Percentiles rank a stretch among this genome's conserved stretches.
Evolutionary conservation across 2,113 vertebrate genomes (phyloP).

Genomic region (Stigmatopora nigra): DNA sequence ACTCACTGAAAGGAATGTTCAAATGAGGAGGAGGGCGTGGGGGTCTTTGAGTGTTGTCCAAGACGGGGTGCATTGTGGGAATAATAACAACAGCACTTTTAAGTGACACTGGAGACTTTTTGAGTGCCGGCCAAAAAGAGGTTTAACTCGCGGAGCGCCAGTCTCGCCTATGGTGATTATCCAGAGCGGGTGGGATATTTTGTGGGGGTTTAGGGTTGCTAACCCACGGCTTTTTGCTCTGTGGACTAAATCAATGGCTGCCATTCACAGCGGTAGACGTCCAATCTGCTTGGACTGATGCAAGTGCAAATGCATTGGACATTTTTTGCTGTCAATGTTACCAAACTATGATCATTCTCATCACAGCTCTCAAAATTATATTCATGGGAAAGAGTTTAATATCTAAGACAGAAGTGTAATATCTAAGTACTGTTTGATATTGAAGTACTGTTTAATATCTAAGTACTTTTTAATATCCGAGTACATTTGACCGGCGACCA

Average conservation of each 20-base stretch:
- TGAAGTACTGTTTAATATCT: too few species aligned
- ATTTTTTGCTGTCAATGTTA: too few species aligned
- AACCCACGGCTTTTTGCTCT: conserved; percentile 51
- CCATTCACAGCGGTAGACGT: too few species aligned
- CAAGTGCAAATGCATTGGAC: too few species aligned
- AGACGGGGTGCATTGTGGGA: conserved; percentile 34
- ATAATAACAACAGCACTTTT: conserved; percentile 43
- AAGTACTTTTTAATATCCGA: too few species aligned
- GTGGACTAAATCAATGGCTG: conserved; percentile 46
- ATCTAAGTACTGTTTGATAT: too few species aligned
- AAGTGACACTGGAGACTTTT: conserved; percentile 51
- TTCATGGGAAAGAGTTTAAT: too few species aligned
- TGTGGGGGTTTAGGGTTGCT: conserved; percentile 15
- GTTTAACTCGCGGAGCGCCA: conserved; percentile 35
- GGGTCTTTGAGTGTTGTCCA: conserved; percentile 20
- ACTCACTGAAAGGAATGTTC: conserved; percentile 60
- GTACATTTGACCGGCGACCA: too few species aligned
- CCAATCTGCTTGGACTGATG: too few species aligned
- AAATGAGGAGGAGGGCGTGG: conserved; percentile 39
- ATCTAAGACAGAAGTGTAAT: too few species aligned
- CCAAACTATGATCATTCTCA: too few species aligned
- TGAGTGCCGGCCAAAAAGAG: conserved; percentile 49
- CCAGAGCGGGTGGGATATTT: conserved; percentile 23
- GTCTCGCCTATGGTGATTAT: conserved; percentile 47
- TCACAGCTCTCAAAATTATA: too few species aligned